Base-by-base conservation (phyloP, 1,140 invertebrate genomes). In the Copidosoma floridanum region DNA sequence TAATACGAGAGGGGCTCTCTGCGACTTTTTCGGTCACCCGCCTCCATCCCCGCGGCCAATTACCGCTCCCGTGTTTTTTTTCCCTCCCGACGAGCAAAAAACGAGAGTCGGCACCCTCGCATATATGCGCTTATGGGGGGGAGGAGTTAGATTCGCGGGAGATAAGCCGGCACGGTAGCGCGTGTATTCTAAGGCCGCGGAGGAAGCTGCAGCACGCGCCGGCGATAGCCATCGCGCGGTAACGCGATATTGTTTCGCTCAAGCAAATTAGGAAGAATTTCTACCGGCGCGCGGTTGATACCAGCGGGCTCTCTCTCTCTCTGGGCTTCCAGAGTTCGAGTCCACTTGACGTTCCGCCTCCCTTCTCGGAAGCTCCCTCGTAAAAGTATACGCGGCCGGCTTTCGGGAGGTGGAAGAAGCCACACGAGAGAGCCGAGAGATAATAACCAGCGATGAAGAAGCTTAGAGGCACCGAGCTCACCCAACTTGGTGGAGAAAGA, bases 221-320 rank as follows among this genome's bases (percentile, higher is more conserved):
- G 1, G 20, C 40, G 77, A 78, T 79, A 76, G 52, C 62, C 66
- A 78, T 79, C 76, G 63, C 38, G n/a, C 64, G 68, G 77, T 78
- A 78, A 79, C 76, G 75, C 74, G 76, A 79, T 79, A 79, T 79
- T 79, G 75, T 77, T 79, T 78, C 71, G 70, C 73, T 78, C 71
- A 75, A 76, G 76, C 74, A 77, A 78, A 78, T 77, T 78, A 78
- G 68, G 68, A 65, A 70, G 76, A 72, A n/a, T n/a, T 77, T 67
- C 68, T 71, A 57, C 56, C 44, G 55, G 48, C 61, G 65, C 66
- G 64, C 65, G 68, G 65, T 53, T 29, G 21, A 20, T 44, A 23
- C 40, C 24, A n/a, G n/a, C 48, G 29, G 32, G 51, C n/a, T 57
- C 29, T 37, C 2, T 27, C 23, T 26, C 21, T 6, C 14, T 40